phyloP scores from a whole-genome alignment of 2,888 invertebrate genomes.

The Acrobasis repandana region DNA sequence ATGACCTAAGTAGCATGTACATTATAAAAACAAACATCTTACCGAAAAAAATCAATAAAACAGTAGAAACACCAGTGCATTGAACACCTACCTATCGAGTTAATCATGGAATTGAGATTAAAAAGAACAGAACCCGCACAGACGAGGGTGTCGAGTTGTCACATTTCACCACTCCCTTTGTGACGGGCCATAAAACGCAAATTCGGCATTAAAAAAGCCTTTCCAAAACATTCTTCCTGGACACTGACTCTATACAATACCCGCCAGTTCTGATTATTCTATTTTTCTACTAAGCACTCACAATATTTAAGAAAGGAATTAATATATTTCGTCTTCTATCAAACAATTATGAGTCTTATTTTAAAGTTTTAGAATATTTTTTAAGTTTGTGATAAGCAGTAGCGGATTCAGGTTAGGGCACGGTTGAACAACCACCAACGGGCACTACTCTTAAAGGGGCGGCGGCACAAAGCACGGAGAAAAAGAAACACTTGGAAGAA shows the following conservation, averaged over 20 bases:
- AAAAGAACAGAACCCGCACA: conserved; percentile 48
- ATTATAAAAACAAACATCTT: too few species aligned
- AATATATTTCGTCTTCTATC: conserved; percentile 58
- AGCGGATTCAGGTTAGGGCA: too few species aligned
- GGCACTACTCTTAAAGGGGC: too few species aligned
- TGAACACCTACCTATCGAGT: conserved; percentile 30
- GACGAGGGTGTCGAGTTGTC: conserved; percentile 65
- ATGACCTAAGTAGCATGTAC: too few species aligned
- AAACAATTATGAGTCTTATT: conserved; percentile 53
- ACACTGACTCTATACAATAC: conserved; percentile 80
- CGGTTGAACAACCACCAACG: too few species aligned
- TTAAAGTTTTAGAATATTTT: conserved; percentile 41
- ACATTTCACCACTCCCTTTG: conserved; percentile 70
- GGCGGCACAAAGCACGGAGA: too few species aligned
- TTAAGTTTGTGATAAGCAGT: conserved; percentile 22
- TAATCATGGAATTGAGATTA: conserved; percentile 44
- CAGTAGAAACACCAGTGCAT: not conserved
- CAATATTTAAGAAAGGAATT: conserved; percentile 78
- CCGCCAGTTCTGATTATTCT: conserved; percentile 76
- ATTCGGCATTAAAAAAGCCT: conserved; percentile 80
- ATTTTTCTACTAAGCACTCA: conserved; percentile 73
- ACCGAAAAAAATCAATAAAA: not conserved
- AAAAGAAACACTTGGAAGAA: too few species aligned
- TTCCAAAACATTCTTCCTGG: conserved; percentile 79
- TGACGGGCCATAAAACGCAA: conserved; percentile 80